Evolutionary conservation across 2,113 vertebrate species (phyloP), one percentile per base, ranked within the genome.

Genomic region (Hystrix brachyura): DNA sequence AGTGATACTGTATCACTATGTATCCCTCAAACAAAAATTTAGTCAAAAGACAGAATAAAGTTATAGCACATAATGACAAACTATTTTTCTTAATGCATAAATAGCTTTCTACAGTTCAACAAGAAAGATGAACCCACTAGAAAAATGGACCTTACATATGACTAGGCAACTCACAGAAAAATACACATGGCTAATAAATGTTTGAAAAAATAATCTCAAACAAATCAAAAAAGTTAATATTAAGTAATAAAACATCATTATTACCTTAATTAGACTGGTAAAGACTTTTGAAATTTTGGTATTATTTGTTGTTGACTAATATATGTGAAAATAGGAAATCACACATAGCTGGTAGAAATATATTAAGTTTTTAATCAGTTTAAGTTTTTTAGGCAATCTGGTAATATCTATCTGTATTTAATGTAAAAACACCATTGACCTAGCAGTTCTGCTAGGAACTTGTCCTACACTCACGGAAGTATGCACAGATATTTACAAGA

Each of bases 151-250:
- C 83, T 82, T 65, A 78, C 48, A 69, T 51, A 84, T 69, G 48
- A 94, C 59, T 46, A 90, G 38, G 60, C 1, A 79, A 71, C 38
- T 93, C 57, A 90, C 4, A 72, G 27, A 78, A 94, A 91, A 78
- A 46, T 76, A 78, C 38, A 64, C 79, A 84, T 21, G 12, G 60
- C 21, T 34, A 91, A 88, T 27, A 94, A 92, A 59, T 83, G 38
- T 23, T 62, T 48, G 18, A 74, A 94, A 94, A 95, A 43, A 55
- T 79, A 78, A 38, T 53, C n/a, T 90, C 32, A 90, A 59, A 18
- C 60, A 72, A 94, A 53, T 51, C 60, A 76, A n/a, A 95, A 92
- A 94, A 94, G n/a, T 19, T 32, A 81, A 14, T 65, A 62, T 48
- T 84, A 91, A 60, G 62, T 5, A 74, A 55, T 86, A 25, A 81